These are phyloP conservation scores for Phortica variegata DNA, from an alignment of 1,140 invertebrate species.

Conservation along the genomic window DNA sequence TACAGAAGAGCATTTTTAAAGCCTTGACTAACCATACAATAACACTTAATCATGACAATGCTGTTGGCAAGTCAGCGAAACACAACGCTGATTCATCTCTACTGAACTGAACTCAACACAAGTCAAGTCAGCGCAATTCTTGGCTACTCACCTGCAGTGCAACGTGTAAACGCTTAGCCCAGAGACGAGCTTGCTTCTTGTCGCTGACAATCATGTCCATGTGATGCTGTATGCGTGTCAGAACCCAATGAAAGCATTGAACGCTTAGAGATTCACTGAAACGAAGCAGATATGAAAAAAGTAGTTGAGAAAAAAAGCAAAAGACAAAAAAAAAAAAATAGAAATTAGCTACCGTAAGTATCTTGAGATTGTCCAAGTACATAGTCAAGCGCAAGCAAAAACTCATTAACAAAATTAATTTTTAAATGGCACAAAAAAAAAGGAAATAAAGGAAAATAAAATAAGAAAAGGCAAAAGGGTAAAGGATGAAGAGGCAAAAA, in stretches of 20 bases:
- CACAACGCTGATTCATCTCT: too few relatives aligned
- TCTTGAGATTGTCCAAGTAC: too few relatives aligned
- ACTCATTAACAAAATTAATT: constrained; percentile 55
- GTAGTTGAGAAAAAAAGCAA: constrained; percentile 14
- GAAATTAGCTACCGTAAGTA: too few relatives aligned
- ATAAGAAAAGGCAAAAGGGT: too few relatives aligned
- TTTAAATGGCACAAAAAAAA: constrained; percentile 48
- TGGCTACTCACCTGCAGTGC: constrained; percentile 66
- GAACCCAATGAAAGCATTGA: constrained; percentile 87
- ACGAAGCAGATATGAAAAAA: constrained; percentile 33
- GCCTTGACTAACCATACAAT: too few relatives aligned
- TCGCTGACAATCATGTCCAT: constrained; percentile 83
- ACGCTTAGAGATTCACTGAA: constrained; percentile 86
- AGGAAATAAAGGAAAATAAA: constrained; percentile 8
- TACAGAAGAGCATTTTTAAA: too few relatives aligned
- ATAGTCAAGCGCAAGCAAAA: constrained; percentile 28
- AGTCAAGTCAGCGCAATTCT: too few relatives aligned
- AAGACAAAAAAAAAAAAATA: constrained; percentile 8
- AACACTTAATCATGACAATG: too few relatives aligned
- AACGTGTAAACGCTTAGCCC: constrained; percentile 83
- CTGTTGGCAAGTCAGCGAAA: too few relatives aligned
- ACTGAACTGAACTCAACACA: too few relatives aligned
- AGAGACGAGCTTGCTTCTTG: constrained; percentile 80
- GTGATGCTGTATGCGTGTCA: constrained; percentile 87
- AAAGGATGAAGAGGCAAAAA: too few relatives aligned